Evolutionary conservation across 2,113 vertebrate species (phyloP).

Genomic region (Saiga tatarica): DNA sequence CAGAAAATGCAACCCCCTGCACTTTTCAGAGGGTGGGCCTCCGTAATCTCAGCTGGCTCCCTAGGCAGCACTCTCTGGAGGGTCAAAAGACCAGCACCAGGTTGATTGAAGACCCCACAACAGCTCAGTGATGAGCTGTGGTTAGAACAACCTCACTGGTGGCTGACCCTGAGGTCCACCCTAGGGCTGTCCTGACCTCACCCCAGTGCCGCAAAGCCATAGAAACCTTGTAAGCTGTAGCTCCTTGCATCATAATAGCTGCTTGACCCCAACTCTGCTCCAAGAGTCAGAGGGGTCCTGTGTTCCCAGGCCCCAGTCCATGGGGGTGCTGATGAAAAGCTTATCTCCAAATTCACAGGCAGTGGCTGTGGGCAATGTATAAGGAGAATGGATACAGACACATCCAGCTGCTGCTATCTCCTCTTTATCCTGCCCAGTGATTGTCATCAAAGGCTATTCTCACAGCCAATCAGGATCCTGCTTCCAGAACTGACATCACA

Average conservation of each 20-base stretch:
- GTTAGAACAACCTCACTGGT: background rate
- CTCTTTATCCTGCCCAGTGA: background rate
- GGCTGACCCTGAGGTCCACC: background rate
- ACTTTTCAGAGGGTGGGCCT: background rate
- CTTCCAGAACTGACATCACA: background rate
- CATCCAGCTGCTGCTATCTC: background rate
- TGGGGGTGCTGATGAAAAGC: background rate
- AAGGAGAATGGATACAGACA: background rate
- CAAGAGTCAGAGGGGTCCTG: background rate
- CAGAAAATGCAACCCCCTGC: background rate
- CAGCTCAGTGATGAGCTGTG: fast-evolving
- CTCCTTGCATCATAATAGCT: background rate
- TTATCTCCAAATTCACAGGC: background rate
- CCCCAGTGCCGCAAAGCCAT: background rate
- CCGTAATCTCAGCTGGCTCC: background rate
- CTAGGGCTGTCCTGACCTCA: background rate
- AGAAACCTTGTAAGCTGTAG: background rate
- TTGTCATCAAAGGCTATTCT: background rate
- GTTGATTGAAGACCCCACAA: background rate
- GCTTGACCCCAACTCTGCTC: background rate
- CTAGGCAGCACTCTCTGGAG: background rate
- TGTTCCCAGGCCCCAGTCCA: background rate
- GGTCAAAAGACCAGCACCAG: background rate
- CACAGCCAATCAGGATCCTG: background rate
- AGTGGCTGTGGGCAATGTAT: background rate